phyloP scores from a whole-genome alignment of 2,888 invertebrate genomes.

The Drosophila mercatorum region DNA sequence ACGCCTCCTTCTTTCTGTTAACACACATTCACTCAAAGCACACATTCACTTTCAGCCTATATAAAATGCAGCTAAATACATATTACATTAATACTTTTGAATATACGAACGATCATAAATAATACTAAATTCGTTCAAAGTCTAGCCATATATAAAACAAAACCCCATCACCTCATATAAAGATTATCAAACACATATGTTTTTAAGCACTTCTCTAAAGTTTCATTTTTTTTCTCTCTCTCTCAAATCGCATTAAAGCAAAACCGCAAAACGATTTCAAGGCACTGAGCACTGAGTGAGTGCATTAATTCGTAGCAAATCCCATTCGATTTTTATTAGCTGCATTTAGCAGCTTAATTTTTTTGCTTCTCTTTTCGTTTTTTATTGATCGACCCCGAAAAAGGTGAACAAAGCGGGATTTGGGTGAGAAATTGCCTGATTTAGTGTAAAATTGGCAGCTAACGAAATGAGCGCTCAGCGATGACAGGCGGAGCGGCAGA shows the following conservation, averaged over 20 bases:
- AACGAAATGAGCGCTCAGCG: slow-evolving; percentile 37
- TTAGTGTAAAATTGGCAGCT: slow-evolving; percentile 69
- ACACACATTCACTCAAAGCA: too few relatives aligned
- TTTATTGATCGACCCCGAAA: slow-evolving; percentile 46
- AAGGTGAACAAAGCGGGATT: slow-evolving; percentile 48
- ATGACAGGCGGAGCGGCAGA: slow-evolving; percentile 36
- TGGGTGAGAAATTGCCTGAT: slow-evolving; percentile 72
- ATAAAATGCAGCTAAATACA: too few relatives aligned
- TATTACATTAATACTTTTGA: too few relatives aligned
- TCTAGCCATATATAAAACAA: background rate
- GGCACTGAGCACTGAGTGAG: background rate
- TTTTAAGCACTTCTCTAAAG: background rate
- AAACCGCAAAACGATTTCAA: slow-evolving; percentile 56
- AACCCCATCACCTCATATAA: background rate
- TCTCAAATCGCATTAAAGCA: slow-evolving; percentile 65
- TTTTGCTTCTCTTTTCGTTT: slow-evolving; percentile 4
- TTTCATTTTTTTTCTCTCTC: background rate
- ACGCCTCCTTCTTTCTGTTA: too few relatives aligned
- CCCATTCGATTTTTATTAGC: slow-evolving; percentile 53
- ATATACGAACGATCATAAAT: background rate
- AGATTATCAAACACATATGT: background rate
- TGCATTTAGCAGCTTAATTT: slow-evolving; percentile 55
- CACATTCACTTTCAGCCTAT: too few relatives aligned
- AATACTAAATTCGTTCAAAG: background rate
- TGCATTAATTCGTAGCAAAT: slow-evolving; percentile 21